phyloP scores from a whole-genome alignment of 2,888 invertebrate genomes.

The Malacosoma neustria region DNA sequence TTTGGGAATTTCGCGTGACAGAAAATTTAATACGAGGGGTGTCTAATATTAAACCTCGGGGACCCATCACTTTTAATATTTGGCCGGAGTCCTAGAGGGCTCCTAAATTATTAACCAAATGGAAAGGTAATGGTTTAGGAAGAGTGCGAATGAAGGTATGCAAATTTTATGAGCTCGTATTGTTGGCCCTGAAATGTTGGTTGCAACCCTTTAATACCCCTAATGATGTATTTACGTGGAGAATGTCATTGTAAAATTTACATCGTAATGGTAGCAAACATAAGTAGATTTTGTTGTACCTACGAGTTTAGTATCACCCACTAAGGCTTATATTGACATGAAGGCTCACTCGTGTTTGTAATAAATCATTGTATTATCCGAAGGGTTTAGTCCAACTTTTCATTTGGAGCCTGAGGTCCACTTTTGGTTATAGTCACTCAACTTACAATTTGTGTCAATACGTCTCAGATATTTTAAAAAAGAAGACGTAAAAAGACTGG shows the following conservation, averaged over 20 bases:
- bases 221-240: constrained; percentile 46
- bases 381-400: no score
- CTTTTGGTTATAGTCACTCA: no score
- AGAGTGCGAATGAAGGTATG: constrained; percentile 70
- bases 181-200: constrained; percentile 44
- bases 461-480: no score
- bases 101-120: constrained; percentile 74
- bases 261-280: constrained; percentile 24
- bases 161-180: constrained; percentile 69
- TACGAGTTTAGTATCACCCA: no score
- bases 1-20: constrained; percentile 74
- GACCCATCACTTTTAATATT: constrained; percentile 75
- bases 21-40: constrained; percentile 74
- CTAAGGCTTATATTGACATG: no score
- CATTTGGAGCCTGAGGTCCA: no score
- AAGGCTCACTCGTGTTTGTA: no score
- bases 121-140: constrained; percentile 72
- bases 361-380: no score
- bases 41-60: constrained; percentile 73
- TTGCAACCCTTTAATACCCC: constrained; percentile 33
- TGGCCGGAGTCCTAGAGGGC: constrained; percentile 68
- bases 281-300: constrained; percentile 45
- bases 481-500: no score
- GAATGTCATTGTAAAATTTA: constrained; percentile 22
- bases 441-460: no score